Evolutionary conservation across 1,140 invertebrate genomes (phyloP).

Genomic region (Lordiphosa mommai): DNA sequence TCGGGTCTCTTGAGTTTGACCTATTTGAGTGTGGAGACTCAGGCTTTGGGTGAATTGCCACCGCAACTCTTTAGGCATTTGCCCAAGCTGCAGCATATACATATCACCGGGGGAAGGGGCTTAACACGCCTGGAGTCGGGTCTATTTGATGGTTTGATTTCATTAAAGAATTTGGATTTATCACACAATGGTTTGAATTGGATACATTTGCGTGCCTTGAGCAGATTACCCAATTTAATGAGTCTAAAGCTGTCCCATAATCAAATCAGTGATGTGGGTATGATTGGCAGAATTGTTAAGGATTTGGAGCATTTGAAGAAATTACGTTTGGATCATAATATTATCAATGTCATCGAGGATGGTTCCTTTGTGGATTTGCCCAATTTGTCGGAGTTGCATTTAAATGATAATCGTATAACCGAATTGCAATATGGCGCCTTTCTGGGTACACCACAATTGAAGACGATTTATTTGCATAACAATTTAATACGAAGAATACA

Average conservation of each 20-base stretch:
- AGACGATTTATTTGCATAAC: slow-evolving; percentile 87
- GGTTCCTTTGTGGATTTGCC: slow-evolving; percentile 90
- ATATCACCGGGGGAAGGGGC: slow-evolving; percentile 85
- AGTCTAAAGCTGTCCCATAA: slow-evolving; percentile 87
- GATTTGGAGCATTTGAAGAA: slow-evolving; percentile 86
- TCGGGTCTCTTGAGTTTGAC: slow-evolving; percentile 83
- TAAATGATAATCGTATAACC: slow-evolving; percentile 87
- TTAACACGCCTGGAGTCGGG: slow-evolving; percentile 86
- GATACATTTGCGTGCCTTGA: slow-evolving; percentile 88
- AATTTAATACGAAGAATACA: slow-evolving; percentile 89
- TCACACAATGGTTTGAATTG: slow-evolving; percentile 88
- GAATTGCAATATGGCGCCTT: slow-evolving; percentile 89
- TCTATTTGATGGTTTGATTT: slow-evolving; percentile 87
- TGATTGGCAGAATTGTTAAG: slow-evolving; percentile 87
- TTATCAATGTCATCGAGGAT: slow-evolving; percentile 86
- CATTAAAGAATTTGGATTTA: slow-evolving; percentile 87
- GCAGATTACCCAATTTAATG: slow-evolving; percentile 85
- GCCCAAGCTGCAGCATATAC: slow-evolving; percentile 87
- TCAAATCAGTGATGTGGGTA: slow-evolving; percentile 86
- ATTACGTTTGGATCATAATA: slow-evolving; percentile 86
- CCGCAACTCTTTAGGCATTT: slow-evolving; percentile 87
- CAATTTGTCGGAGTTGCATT: slow-evolving; percentile 84
- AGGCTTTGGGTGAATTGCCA: slow-evolving; percentile 85
- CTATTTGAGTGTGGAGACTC: slow-evolving; percentile 86
- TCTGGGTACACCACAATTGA: slow-evolving; percentile 86